Conservation (phyloP, 2,797 vertebrate species). For the Dendrocincla fuliginosa region DNA sequence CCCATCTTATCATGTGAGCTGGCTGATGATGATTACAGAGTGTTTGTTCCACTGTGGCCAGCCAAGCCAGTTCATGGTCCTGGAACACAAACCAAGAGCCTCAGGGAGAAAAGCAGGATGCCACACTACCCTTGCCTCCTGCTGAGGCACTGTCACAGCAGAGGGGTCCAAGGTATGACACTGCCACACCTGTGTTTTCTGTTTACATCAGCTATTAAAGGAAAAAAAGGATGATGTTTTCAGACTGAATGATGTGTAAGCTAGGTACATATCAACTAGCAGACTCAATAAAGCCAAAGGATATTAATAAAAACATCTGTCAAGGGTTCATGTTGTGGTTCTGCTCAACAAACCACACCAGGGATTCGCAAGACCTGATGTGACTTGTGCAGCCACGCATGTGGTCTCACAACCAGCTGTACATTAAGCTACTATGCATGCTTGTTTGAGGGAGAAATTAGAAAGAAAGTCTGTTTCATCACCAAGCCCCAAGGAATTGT, state of each 20-base stretch:
- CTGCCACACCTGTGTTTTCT: neutral
- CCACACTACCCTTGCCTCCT: neutral
- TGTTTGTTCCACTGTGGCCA: neutral
- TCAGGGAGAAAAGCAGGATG: neutral
- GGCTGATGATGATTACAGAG: neutral
- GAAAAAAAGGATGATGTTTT: neutral
- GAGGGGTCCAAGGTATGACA: neutral
- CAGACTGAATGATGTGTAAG: neutral
- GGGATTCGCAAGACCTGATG: neutral
- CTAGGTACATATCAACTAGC: neutral
- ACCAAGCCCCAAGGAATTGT: neutral
- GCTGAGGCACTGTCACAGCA: neutral
- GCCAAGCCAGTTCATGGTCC: rapidly evolving
- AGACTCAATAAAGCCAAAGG: neutral
- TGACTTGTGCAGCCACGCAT: rapidly evolving
- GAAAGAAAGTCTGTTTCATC: neutral
- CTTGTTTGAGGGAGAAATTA: neutral
- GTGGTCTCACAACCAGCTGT: neutral
- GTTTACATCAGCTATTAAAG: neutral
- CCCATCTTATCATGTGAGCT: neutral
- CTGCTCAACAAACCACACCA: neutral
- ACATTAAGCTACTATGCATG: neutral
- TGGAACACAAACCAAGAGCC: neutral
- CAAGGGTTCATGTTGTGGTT: neutral
- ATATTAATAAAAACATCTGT: neutral